phyloP scores from a whole-genome alignment of 2,888 invertebrate species.

The Erebia aethiops region DNA sequence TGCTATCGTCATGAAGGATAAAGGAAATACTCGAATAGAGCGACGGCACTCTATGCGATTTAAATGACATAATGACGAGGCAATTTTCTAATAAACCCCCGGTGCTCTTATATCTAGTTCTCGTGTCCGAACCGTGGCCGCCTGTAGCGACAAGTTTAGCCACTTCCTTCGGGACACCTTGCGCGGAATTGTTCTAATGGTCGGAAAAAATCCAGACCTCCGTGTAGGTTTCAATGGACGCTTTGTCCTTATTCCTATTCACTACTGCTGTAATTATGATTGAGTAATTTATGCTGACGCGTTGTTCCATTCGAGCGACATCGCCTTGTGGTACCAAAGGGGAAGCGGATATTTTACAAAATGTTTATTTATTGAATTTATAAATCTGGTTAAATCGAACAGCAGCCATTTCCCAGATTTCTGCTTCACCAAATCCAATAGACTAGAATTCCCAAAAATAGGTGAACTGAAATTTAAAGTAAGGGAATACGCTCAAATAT shows the following conservation, averaged over 20 bases:
- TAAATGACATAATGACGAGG: slow-evolving; percentile 83
- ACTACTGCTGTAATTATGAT: slow-evolving; percentile 3
- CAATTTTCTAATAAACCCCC: slow-evolving; percentile 84
- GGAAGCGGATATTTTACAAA: neutral
- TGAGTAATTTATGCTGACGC: neutral
- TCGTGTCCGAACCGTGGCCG: slow-evolving; percentile 68
- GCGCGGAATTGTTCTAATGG: slow-evolving; percentile 50
- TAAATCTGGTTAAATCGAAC: neutral
- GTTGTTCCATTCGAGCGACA: neutral
- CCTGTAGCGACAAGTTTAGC: slow-evolving; percentile 73
- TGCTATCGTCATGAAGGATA: slow-evolving; percentile 80
- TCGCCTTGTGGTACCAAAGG: slow-evolving; percentile 21
- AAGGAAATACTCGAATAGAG: slow-evolving; percentile 82
- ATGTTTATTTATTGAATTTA: neutral
- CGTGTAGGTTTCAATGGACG: neutral
- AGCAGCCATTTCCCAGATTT: neutral
- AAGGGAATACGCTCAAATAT: neutral
- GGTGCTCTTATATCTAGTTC: slow-evolving; percentile 72
- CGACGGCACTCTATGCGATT: slow-evolving; percentile 83
- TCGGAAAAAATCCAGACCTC: slow-evolving; percentile 28
- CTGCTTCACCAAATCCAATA: neutral
- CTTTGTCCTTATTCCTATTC: neutral
- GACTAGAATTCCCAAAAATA: neutral
- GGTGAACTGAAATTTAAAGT: neutral
- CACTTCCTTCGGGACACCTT: slow-evolving; percentile 76